These are phyloP conservation scores for Erinaceus europaeus DNA, from an alignment of 2,113 vertebrate species.

Conservation along the genomic window DNA sequence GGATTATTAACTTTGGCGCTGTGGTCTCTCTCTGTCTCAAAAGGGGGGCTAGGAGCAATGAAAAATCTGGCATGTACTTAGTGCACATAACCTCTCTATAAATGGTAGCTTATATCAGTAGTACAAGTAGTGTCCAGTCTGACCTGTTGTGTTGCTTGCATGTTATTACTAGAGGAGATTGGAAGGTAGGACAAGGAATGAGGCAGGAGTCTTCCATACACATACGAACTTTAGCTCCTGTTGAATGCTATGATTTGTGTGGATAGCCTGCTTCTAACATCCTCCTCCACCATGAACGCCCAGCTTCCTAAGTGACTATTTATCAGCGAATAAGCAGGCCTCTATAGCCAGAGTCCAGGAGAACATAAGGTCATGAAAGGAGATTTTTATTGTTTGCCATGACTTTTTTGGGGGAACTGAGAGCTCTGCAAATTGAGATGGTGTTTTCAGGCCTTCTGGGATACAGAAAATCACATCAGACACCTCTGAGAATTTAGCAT, in stretches of 20 bases:
- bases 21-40: too few species aligned
- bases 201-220: background rate
- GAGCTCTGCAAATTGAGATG: background rate
- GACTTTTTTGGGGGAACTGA: background rate
- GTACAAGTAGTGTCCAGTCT: background rate
- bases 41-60: too few species aligned
- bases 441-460: background rate
- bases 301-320: background rate
- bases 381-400: background rate
- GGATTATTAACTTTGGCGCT: too few species aligned
- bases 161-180: background rate
- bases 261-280: background rate
- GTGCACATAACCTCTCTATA: background rate
- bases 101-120: background rate
- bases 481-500: background rate
- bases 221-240: too few species aligned
- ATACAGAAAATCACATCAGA: background rate
- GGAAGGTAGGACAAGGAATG: background rate
- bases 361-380: background rate
- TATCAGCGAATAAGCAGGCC: background rate
- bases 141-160: background rate
- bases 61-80: too few species aligned
- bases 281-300: background rate
- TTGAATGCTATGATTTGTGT: background rate
- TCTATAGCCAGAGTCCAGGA: background rate